These are phyloP conservation scores for Onchidella celtica DNA, from an alignment of 2,888 invertebrate genomes.

Conservation along the genomic window DNA sequence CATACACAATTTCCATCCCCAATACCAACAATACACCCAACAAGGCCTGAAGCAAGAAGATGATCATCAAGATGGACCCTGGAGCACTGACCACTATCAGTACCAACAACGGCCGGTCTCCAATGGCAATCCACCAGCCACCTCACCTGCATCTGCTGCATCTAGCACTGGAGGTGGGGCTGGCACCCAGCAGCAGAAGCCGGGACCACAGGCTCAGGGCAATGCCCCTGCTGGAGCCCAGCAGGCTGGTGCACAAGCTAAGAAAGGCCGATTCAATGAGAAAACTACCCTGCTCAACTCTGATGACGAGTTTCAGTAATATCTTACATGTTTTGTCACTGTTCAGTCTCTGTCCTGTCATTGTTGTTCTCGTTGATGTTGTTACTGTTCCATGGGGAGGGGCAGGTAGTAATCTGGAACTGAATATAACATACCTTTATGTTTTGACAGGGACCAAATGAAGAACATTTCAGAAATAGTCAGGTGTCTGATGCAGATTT, in stretches of 20 bases:
- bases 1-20: conserved; percentile 98
- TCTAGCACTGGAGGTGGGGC: conserved; percentile 5
- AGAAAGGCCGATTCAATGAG: conserved; percentile 89
- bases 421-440: too few relatives aligned
- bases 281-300: conserved; percentile 97
- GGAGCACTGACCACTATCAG: conserved; percentile 63
- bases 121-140: conserved; percentile 29
- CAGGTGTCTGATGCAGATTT: too few relatives aligned
- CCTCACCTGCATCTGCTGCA: conserved; percentile 25
- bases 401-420: too few relatives aligned
- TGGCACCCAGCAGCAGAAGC: neutral
- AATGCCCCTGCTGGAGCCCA: conserved; percentile 27
- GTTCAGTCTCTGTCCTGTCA: neutral
- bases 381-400: neutral
- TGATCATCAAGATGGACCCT: conserved; percentile 65
- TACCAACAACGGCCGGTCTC: conserved; percentile 54
- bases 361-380: neutral
- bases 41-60: conserved; percentile 75
- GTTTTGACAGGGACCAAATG: too few relatives aligned
- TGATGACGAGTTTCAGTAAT: conserved; percentile 94
- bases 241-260: conserved; percentile 54
- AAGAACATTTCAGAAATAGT: too few relatives aligned
- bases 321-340: conserved; percentile 23
- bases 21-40: conserved; percentile 95
- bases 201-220: conserved; percentile 9